A percentile compares a stretch with the other conserved stretches of the same genome.
Conservation (phyloP, 2,888 invertebrate species). For the Netelia inedita region DNA sequence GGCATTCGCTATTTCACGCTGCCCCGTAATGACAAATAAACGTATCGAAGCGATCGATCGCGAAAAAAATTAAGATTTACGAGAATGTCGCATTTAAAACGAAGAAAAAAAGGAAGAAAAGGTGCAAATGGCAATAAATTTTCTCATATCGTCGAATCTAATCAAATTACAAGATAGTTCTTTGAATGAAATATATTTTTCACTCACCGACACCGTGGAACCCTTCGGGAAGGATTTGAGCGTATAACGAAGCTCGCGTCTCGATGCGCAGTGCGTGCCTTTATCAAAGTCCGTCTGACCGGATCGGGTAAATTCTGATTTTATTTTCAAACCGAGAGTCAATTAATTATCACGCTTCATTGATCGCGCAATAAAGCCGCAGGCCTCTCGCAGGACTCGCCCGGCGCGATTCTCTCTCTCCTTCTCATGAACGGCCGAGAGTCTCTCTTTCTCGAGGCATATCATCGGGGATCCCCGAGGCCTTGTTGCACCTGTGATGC, state of each 20-base stretch:
- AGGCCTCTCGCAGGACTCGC: conserved; percentile 22
- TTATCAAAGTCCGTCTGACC: neutral
- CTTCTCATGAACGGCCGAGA: conserved; percentile 7
- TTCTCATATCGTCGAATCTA: too few relatives aligned
- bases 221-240: neutral
- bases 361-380: conserved; percentile 67
- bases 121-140: too few relatives aligned
- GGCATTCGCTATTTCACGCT: neutral
- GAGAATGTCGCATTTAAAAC: neutral
- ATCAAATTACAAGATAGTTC: too few relatives aligned
- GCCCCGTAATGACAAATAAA: neutral
- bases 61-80: neutral
- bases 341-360: conserved; percentile 72
- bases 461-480: conserved; percentile 48
- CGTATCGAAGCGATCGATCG: neutral
- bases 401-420: neutral
- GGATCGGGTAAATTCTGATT: conserved; percentile 64
- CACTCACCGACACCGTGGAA: neutral
- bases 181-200: neutral
- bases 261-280: neutral
- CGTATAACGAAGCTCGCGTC: neutral
- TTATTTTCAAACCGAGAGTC: conserved; percentile 64
- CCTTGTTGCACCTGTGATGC: conserved; percentile 59
- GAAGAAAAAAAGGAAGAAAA: too few relatives aligned
- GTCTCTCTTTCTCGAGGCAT: conserved; percentile 40